Evolutionary conservation across 2,888 invertebrate species (phyloP), one percentile per base, ranked within the genome.

Genomic region (Capitulum mitella): DNA sequence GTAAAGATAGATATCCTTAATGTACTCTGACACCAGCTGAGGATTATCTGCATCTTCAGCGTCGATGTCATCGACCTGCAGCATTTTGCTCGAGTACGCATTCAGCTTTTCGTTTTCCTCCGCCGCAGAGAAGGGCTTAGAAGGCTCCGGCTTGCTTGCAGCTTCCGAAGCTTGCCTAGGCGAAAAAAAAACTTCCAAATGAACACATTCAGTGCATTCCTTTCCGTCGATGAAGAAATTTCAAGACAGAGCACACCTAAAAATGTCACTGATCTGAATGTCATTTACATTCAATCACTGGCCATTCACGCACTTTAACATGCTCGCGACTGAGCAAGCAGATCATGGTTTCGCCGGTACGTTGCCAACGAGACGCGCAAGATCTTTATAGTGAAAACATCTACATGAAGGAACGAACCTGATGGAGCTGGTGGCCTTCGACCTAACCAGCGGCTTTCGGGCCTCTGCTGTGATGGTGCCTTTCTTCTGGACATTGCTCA

Each of bases 1-100:
- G 86, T 97, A 95, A 32, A 88, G 87, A 84, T 95, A 96, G 84
- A 98, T 97, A 83, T 97, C 96, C 82, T 93, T 92, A 51, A 93
- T 92, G 85, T 97, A 97, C 82, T 92, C 91, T 29, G 92, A 90
- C 84, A 94, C 92, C 83, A 95, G 88, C 82, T 92, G 88, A 5
- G 93, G 92, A 85, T 93, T 94, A 75, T 90, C 88, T 64, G 87
- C 88, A 84, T 94, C 93, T 77, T 89, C 89, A 84, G 84, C 84
- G 84, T 95, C 95, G 84, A 95, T 93, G 83, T 93, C 91, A 32
- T 83, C 83, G 79, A 85, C 82, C 80, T 82, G 79, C 32, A 83
- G 81, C 12, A 81, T 79, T 58, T 82, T 78, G 46, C 78, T 80
- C n/a, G 81, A 82, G 64, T 80, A 82, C 1, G 80, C 80, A 26